Evolutionary conservation across 2,797 vertebrate species (phyloP).

Genomic region (Melanotaenia maccullochi): DNA sequence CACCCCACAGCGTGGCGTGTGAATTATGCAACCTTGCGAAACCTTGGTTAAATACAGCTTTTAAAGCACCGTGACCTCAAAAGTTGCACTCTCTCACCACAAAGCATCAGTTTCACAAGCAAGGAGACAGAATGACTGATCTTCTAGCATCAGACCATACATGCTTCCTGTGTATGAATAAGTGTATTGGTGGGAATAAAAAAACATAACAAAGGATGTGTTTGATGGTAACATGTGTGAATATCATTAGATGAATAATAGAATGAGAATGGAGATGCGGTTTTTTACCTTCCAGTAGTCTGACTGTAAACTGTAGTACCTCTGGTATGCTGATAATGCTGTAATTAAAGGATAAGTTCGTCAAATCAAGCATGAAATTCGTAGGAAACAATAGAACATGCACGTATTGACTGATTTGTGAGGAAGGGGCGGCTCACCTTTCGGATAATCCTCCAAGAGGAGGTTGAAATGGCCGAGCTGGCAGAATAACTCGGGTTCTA

Average conservation of each 20-base stretch:
- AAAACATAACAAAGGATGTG: not conserved
- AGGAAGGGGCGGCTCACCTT: constrained; percentile 86
- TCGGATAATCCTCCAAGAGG: constrained; percentile 98
- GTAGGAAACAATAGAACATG: not conserved
- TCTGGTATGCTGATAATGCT: constrained; percentile 99
- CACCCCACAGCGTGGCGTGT: too few species aligned
- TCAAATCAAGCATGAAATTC: not conserved
- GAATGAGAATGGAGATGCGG: not conserved
- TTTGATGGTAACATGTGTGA: not conserved
- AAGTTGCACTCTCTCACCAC: constrained; percentile 12
- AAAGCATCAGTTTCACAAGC: constrained; percentile 2
- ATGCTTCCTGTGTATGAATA: constrained; percentile 33
- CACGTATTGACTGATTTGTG: not conserved
- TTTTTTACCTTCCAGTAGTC: constrained; percentile 98
- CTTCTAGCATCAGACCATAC: not conserved
- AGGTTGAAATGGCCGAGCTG: constrained; percentile 99
- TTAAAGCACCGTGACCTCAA: not conserved
- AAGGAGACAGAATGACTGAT: too few species aligned
- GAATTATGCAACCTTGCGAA: not conserved
- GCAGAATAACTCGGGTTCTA: constrained; percentile 98
- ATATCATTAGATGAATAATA: constrained; percentile 1
- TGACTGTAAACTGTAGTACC: constrained; percentile 99
- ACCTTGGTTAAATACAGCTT: not conserved
- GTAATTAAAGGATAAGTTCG: constrained; percentile 63
- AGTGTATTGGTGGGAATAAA: not conserved